Evolutionary conservation across 2,113 vertebrate genomes (phyloP), one percentile per base, ranked within the genome.

Genomic region (Chroicocephalus ridibundus): DNA sequence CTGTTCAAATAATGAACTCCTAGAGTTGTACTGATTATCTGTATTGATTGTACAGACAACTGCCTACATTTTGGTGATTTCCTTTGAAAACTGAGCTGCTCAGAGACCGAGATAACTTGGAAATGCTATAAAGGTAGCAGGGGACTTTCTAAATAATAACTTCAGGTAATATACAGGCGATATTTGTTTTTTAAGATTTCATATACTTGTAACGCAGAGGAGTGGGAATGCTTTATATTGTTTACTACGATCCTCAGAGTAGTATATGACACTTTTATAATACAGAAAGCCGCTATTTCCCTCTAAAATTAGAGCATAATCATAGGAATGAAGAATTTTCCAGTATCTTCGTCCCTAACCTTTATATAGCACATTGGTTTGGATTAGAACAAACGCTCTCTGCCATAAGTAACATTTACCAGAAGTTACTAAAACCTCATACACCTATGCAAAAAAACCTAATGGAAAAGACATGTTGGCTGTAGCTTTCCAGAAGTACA

Each of bases 401-500:
- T 77, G 44, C 52, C 5, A 2, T 76, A 91, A 87, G 58, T 69
- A 94, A 87, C 27, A 58, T 76, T 93, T 68, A 69, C 78, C 70
- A 94, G 90, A 94, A 96, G 31, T 36, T 84, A 64, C 51, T 72
- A 72, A 90, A 91, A 52, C 58, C 54, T 92, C 75, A 70, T 77
- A 68, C 9, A 95, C 44, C 51, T 78, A 62, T 66, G 34, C 29
- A 90, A 78, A 65, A 76, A 91, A 64, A 19, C 0, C 12, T 87
- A 87, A 95, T 77, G 70, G 77, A 75, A 93, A 96, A 93, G 31
- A 47, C 58, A 85, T 74, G 9, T 72, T 82, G 38, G 51, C 83
- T 69, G 11, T 21, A 68, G 54, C 62, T 85, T 95, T 82, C 87
- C 71, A 93, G 84, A 90, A 85, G 61, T 19, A 90, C 57, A 82